phyloP scores from a whole-genome alignment of 2,797 vertebrate genomes.

The Phoxinus dragarum region DNA sequence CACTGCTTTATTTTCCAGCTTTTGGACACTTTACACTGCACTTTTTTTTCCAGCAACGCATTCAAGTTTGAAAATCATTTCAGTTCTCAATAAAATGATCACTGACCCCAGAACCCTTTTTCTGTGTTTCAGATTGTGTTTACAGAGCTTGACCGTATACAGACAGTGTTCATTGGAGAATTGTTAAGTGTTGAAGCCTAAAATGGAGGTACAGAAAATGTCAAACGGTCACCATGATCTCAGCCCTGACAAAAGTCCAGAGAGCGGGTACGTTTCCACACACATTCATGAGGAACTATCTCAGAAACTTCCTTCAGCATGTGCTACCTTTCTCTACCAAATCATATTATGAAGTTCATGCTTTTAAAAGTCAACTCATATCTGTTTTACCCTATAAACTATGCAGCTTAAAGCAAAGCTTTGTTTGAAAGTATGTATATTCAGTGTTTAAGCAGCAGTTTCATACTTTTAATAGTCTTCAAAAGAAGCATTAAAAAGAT shows the following conservation, averaged over 20 bases:
- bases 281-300: background rate
- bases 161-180: conserved; percentile 9
- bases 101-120: background rate
- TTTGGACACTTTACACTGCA: background rate
- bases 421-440: background rate
- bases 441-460: background rate
- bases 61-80: background rate
- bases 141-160: conserved; percentile 22
- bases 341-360: background rate
- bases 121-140: conserved; percentile 36
- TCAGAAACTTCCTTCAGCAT: background rate
- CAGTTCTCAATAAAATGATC: background rate
- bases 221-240: conserved; percentile 70
- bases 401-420: conserved; percentile 1
- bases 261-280: conserved; percentile 71
- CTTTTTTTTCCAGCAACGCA: background rate
- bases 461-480: background rate
- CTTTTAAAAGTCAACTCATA: background rate
- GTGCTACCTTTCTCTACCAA: background rate
- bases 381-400: background rate
- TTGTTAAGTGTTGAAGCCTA: background rate
- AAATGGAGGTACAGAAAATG: conserved; percentile 80
- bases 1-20: background rate
- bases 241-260: conserved; percentile 53
- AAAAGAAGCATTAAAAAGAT: too few relatives aligned